phyloP scores from a whole-genome alignment of 2,113 vertebrate genomes.

The Melanostigma gelatinosum region DNA sequence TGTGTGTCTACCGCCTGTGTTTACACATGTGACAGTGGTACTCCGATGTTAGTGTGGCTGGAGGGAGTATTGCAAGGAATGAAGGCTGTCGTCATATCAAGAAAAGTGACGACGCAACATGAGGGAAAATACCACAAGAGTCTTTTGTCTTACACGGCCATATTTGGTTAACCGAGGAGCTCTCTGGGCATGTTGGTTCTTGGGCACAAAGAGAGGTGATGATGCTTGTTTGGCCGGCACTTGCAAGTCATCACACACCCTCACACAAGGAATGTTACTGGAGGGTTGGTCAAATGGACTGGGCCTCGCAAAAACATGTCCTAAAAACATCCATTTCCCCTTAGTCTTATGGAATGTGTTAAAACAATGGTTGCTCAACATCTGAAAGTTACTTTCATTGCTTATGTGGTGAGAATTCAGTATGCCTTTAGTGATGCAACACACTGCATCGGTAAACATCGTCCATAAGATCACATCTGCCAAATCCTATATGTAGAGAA shows the following conservation, averaged over 20 bases:
- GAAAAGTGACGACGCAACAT: slow-evolving; percentile 15
- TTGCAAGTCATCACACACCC: slow-evolving; percentile 24
- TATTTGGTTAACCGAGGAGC: slow-evolving; percentile 44
- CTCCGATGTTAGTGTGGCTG: neutral
- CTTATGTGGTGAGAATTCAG: neutral
- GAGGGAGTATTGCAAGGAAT: slow-evolving; percentile 25
- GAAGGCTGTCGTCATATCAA: neutral
- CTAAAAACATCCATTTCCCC: neutral
- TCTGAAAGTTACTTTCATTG: neutral
- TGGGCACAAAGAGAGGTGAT: slow-evolving; percentile 49
- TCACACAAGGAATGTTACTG: slow-evolving; percentile 46
- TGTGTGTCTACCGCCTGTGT: neutral
- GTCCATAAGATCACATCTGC: neutral
- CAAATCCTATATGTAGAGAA: neutral
- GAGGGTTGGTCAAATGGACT: slow-evolving; percentile 7
- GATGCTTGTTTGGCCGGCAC: slow-evolving; percentile 45
- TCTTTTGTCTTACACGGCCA: slow-evolving; percentile 21
- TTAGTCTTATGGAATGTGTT: slow-evolving; percentile 3
- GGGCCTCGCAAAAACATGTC: slow-evolving; percentile 10
- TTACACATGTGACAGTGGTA: neutral
- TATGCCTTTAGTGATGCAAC: neutral
- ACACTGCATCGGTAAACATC: neutral
- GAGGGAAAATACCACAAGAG: neutral
- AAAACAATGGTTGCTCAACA: slow-evolving; percentile 2
- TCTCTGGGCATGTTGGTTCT: slow-evolving; percentile 57